Evolutionary conservation across 2,888 invertebrate genomes (phyloP), one percentile per base, ranked within the genome.

Genomic region (Stenodema calcarata): DNA sequence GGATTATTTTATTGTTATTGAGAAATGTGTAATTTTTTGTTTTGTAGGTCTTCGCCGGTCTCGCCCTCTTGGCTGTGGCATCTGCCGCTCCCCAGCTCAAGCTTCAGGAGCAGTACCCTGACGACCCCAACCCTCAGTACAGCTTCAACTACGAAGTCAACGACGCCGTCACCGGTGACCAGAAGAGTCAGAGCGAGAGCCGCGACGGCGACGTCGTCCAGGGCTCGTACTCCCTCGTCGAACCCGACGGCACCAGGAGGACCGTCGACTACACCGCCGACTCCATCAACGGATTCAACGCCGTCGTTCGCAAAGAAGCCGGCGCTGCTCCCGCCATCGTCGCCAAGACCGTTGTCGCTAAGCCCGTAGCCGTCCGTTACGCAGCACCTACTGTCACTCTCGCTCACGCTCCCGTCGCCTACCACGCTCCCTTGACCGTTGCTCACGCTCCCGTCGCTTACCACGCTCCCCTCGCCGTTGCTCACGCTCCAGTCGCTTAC

Each of bases 341-440:
- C 42, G 80, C 90, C 70, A 89, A 89, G 28, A 18, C 76, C 28
- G 76, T 50, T 44, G 54, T 69, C 14, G 76, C 78, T 62, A 76
- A 86, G 76, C 62, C 54, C 42, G 54, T 50, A 23, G 84, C 44
- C 27, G 62, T 54, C 42, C 69, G 73, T 18, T 86, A 86, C 79
- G 86, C 86, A 62, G 69, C 79, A 11, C 79, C 78, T 0, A 12
- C 79, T n/a, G 79, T 80, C 18, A 73, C 80, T 42, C 90, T 91
- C 0, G 91, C 91, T 0, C 91, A 91, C 89, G 89, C 90, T 87
- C 90, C 90, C 42, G 91, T 91, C 88, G 86, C 86, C n/a, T 81
- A 81, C 76, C 86, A 80, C 42, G 91, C 91, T 47, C 87, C 83
- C 14, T n/a, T 35, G 35, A 79, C 79, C n/a, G 50, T 47, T 27